phyloP scores from a whole-genome alignment of 1,140 invertebrate species.

The Caenorhabditis elegans region WBcel235 BX284604.4:10234501-10235000 shows the following conservation, averaged over 20 bases:
- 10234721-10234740: conserved; percentile 67
- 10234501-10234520: conserved; percentile 67
- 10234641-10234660: conserved; percentile 65
- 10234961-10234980: neutral
- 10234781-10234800: conserved; percentile 66
- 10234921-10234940: conserved; percentile 4
- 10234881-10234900: conserved; percentile 56
- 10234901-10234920: neutral
- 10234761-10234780: conserved; percentile 67
- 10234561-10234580: conserved; percentile 64
- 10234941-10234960: conserved; percentile 21
- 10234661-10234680: neutral
- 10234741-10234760: conserved; percentile 63
- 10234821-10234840: conserved; percentile 28
- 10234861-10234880: conserved; percentile 65
- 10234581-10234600: conserved; percentile 66
- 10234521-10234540: conserved; percentile 67
- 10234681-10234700: conserved; percentile 48
- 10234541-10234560: conserved; percentile 63
- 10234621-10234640: conserved; percentile 58
- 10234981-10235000: conserved; percentile 26
- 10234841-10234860: neutral
- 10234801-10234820: conserved; percentile 68
- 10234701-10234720: conserved; percentile 67
- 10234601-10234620: conserved; percentile 68